Evolutionary conservation across 2,888 invertebrate species (phyloP).

Genomic region (Gerosis bhagava): DNA sequence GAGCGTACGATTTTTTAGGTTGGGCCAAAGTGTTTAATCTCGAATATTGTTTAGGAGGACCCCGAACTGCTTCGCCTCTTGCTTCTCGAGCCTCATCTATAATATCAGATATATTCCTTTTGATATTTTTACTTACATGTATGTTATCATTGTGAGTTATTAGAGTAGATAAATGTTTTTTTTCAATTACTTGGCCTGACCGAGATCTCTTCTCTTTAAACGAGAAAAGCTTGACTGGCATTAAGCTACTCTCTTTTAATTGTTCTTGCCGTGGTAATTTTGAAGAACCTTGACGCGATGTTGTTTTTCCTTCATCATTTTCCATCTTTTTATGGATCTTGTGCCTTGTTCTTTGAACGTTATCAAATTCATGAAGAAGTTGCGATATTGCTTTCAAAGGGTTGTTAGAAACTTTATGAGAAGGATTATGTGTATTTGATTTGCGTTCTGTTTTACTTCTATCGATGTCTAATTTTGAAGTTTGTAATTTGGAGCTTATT

Average conservation of each 20-base stretch:
- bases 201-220: slow-evolving; percentile 37
- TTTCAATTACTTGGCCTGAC: slow-evolving; percentile 19
- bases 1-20: slow-evolving; percentile 61
- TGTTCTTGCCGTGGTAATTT: slow-evolving; percentile 50
- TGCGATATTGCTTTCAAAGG: slow-evolving; percentile 70
- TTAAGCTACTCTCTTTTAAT: too few relatives aligned
- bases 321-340: slow-evolving; percentile 48
- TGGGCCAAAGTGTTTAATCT: slow-evolving; percentile 65
- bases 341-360: slow-evolving; percentile 55
- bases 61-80: slow-evolving; percentile 71
- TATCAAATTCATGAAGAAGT: slow-evolving; percentile 63
- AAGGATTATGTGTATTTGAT: slow-evolving; percentile 31
- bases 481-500: slow-evolving; percentile 52
- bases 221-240: slow-evolving; percentile 32
- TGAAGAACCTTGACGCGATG: slow-evolving; percentile 36
- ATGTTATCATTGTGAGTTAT: slow-evolving; percentile 39
- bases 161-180: too few relatives aligned
- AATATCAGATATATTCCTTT: slow-evolving; percentile 56
- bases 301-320: slow-evolving; percentile 38
- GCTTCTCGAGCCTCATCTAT: slow-evolving; percentile 70
- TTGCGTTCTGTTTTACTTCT: slow-evolving; percentile 46
- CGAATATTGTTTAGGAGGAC: slow-evolving; percentile 52
- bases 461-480: slow-evolving; percentile 41
- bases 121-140: slow-evolving; percentile 38
- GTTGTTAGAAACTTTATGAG: slow-evolving; percentile 46